Base-by-base conservation (phyloP, 1,140 invertebrate species). In the Drosophila sechellia region DNA sequence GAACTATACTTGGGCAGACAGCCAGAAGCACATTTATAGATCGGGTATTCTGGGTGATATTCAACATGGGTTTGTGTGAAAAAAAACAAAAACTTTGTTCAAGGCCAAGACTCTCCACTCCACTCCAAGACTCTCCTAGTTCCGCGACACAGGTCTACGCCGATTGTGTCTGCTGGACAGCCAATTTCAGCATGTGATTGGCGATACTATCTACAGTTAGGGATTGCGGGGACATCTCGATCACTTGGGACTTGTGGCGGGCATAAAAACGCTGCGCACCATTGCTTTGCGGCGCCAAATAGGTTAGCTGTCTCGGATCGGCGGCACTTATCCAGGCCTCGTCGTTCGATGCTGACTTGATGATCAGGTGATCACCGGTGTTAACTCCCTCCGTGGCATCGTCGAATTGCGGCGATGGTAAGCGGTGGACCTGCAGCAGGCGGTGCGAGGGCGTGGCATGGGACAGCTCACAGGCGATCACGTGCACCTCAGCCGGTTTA, bases 391-490 rank as follows among this genome's bases (percentile, higher is more conserved):
- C 52, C 39, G 74, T 40, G 1, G 70, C 15, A 2, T 37, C 22
- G 27, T 78, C 61, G 50, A 92, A 92, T 5, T 87, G 64, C 2
- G 73, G 56, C 5, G 72, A 69, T 2, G 90, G 83, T 48, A 91
- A 57, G 5, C 45, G 52, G 31, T 91, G 85, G 0, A 76, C 39
- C 5, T 89, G 73, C 6, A 92, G 20, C 45, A 92, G 17, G 1
- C 89, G 79, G 56, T 91, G 87, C 27, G 89, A 71, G 4, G 90
- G 90, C 6, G 73, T 76, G 11, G 71, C 60, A 48, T 91, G 76
- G 11, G 91, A 89, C 13, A 92, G 31, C 43, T 84, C 90, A 48
- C 91, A 91, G 0, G 90, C 91, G 22, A 92, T 84, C 3, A 91
- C 68, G 8, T 78, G 53, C 31, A 92, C 22, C 46, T 92, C 72